Percentiles rank a stretch among this genome's conserved stretches.
Conservation (phyloP, 2,797 vertebrate species). For the Falco biarmicus region DNA sequence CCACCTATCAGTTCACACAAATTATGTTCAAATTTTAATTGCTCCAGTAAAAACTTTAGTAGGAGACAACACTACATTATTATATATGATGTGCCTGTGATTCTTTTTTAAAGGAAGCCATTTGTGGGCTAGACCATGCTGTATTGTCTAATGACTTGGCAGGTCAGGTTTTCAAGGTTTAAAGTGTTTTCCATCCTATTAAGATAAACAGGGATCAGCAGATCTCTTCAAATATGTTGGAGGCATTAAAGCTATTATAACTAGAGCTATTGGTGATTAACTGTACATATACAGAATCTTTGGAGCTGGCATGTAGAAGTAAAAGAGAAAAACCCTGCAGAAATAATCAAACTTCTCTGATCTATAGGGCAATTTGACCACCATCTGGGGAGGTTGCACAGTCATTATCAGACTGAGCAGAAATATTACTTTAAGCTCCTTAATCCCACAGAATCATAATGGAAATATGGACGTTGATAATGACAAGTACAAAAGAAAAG, state of each 20-base stretch:
- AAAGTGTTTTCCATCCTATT: background rate
- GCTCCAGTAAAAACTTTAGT: background rate
- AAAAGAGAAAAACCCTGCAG: background rate
- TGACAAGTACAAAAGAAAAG: constrained; percentile 45
- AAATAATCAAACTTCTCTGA: background rate
- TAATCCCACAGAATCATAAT: constrained; percentile 22
- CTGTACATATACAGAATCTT: background rate
- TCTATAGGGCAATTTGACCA: background rate
- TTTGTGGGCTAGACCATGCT: background rate
- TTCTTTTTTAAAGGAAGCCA: background rate
- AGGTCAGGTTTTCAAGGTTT: background rate
- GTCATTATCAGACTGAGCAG: background rate
- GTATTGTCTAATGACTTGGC: background rate
- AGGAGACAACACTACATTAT: background rate
- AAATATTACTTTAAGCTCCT: background rate
- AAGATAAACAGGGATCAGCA: background rate
- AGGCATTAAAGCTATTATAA: background rate
- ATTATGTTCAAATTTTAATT: constrained; percentile 16
- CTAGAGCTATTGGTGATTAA: background rate
- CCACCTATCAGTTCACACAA: background rate
- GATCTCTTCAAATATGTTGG: background rate
- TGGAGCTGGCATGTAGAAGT: background rate
- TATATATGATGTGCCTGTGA: background rate
- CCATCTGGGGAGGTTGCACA: background rate
- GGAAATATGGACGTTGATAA: constrained; percentile 57